A percentile compares a stretch with the other conserved stretches of the same genome.
These are phyloP conservation scores for Stomatorhinus walkeri DNA, from an alignment of 2,797 vertebrate genomes.

Conservation along the genomic window DNA sequence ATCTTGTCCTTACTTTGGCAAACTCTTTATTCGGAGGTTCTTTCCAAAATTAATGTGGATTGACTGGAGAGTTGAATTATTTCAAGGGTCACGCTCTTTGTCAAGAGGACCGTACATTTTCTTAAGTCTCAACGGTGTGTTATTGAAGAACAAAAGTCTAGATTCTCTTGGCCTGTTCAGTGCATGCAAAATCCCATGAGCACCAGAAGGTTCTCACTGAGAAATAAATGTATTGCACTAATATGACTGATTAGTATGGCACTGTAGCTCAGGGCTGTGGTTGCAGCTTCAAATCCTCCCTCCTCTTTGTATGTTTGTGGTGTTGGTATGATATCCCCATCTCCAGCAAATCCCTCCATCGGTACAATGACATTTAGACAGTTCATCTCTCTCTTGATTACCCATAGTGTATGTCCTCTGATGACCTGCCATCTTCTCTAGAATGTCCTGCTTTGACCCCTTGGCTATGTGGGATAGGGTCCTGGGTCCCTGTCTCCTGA, in stretches of 20 bases:
- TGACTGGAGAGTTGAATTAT: not conserved
- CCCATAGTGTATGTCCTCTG: not conserved
- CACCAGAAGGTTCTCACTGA: not conserved
- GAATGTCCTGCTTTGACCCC: not conserved
- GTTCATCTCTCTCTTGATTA: not conserved
- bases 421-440: not conserved
- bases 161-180: not conserved
- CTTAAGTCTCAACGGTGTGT: not conserved
- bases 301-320: not conserved
- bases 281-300: not conserved
- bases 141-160: not conserved
- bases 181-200: not conserved
- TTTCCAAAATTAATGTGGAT: not conserved
- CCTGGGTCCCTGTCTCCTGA: not conserved
- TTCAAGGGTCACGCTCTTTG: not conserved
- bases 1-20: not conserved
- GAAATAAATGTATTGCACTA: not conserved
- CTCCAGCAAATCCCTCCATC: not conserved
- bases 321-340: not conserved
- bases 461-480: not conserved
- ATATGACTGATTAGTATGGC: not conserved
- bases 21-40: not conserved
- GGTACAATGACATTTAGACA: not conserved
- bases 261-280: not conserved
- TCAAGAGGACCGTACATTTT: not conserved